phyloP scores from a whole-genome alignment of 2,113 vertebrate species.

The Tachycineta bicolor region DNA sequence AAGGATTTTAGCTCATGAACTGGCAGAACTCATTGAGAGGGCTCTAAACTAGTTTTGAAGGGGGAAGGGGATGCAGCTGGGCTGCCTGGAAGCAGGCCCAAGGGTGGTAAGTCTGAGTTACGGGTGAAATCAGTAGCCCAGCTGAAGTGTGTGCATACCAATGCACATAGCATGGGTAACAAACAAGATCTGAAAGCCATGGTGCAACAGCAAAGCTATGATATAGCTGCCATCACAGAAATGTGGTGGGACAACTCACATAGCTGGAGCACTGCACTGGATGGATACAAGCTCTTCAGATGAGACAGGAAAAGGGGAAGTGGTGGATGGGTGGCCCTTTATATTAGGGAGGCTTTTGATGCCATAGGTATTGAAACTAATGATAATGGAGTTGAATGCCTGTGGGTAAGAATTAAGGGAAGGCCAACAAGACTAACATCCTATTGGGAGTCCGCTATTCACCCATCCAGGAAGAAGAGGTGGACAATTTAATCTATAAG shows the following conservation, averaged over 20 bases:
- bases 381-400: neutral
- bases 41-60: neutral
- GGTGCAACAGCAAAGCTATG: neutral
- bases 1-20: neutral
- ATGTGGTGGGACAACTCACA: neutral
- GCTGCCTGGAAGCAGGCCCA: neutral
- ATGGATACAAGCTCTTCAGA: neutral
- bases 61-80: neutral
- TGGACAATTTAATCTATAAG: neutral
- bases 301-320: neutral
- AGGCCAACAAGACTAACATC: neutral
- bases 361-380: neutral
- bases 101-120: neutral
- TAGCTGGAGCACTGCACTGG: neutral
- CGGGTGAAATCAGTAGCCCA: neutral
- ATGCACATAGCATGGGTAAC: accelerated
- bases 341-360: too few relatives aligned
- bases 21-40: neutral
- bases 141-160: neutral
- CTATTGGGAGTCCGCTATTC: neutral
- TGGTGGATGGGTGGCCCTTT: neutral
- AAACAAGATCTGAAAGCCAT: neutral
- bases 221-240: neutral
- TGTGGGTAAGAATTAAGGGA: neutral
- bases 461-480: neutral